phyloP scores from a whole-genome alignment of 2,797 vertebrate genomes.

The Periophthalmus magnuspinnatus region DNA sequence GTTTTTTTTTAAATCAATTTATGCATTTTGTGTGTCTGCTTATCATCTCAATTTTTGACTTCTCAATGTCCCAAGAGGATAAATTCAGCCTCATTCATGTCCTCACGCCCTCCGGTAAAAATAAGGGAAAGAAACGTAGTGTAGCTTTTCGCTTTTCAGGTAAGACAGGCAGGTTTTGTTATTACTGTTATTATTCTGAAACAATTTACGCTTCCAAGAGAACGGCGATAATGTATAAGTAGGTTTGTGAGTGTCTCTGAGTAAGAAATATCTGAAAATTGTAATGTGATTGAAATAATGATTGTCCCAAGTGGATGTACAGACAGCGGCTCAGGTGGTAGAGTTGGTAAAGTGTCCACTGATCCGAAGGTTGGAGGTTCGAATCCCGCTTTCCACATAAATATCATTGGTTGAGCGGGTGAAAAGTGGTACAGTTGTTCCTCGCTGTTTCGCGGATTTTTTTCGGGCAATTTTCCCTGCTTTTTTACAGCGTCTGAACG shows the following conservation, averaged over 20 bases:
- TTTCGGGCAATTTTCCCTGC: too few species aligned
- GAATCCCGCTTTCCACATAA: too few species aligned
- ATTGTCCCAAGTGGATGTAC: too few species aligned
- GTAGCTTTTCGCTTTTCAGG: slow-evolving; percentile 41
- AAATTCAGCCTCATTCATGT: slow-evolving; percentile 61
- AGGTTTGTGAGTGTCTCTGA: neutral
- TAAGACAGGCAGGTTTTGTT: slow-evolving; percentile 5
- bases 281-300: too few species aligned
- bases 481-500: too few species aligned
- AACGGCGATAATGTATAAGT: neutral
- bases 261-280: neutral
- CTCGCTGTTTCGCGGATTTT: too few species aligned
- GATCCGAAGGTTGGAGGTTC: too few species aligned
- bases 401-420: too few species aligned
- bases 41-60: slow-evolving; percentile 24
- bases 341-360: too few species aligned
- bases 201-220: neutral
- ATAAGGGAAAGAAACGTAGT: slow-evolving; percentile 38
- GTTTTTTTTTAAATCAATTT: slow-evolving; percentile 19
- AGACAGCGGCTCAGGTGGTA: too few species aligned
- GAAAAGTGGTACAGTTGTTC: too few species aligned
- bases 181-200: slow-evolving; percentile 10
- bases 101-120: slow-evolving; percentile 38
- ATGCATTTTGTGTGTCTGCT: slow-evolving; percentile 11
- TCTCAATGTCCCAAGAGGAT: slow-evolving; percentile 47